These are phyloP conservation scores for Mesorhabditis belari DNA, from an alignment of 2,888 invertebrate genomes.

Conservation along the genomic window DNA sequence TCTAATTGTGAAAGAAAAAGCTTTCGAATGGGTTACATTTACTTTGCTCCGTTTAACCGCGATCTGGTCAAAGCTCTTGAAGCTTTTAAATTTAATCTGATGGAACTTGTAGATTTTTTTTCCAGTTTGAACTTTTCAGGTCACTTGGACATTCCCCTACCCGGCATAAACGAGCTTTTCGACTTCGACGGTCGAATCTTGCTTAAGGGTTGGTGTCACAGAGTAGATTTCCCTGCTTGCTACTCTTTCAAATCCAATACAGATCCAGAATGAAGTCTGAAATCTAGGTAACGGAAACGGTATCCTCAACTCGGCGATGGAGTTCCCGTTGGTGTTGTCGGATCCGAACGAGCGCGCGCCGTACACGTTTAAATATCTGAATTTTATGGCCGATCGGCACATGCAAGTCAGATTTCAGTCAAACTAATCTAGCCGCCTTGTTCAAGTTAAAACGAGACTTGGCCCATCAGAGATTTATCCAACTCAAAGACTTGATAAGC, in stretches of 20 bases:
- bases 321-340: conserved; percentile 39
- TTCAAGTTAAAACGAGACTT: too few species aligned
- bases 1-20: too few species aligned
- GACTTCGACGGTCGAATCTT: conserved; percentile 43
- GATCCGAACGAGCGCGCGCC: conserved; percentile 44
- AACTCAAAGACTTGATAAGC: too few species aligned
- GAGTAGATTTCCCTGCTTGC: neutral
- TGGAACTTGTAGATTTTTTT: neutral
- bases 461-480: too few species aligned
- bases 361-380: conserved; percentile 36
- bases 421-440: too few species aligned
- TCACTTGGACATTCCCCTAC: conserved; percentile 36
- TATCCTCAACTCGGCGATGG: conserved; percentile 39
- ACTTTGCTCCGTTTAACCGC: too few species aligned
- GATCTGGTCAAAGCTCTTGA: too few species aligned
- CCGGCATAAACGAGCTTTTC: conserved; percentile 42
- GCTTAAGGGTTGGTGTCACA: conserved; percentile 22
- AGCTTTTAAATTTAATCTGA: too few species aligned
- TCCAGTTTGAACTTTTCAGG: conserved; percentile 6
- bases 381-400: conserved; percentile 46
- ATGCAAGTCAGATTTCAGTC: conserved; percentile 14
- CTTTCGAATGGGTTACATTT: too few species aligned
- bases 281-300: conserved; percentile 35
- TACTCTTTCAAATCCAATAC: neutral
- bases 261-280: neutral